phyloP scores from a whole-genome alignment of 2,797 vertebrate species.

The Meriones psammophilus region DNA sequence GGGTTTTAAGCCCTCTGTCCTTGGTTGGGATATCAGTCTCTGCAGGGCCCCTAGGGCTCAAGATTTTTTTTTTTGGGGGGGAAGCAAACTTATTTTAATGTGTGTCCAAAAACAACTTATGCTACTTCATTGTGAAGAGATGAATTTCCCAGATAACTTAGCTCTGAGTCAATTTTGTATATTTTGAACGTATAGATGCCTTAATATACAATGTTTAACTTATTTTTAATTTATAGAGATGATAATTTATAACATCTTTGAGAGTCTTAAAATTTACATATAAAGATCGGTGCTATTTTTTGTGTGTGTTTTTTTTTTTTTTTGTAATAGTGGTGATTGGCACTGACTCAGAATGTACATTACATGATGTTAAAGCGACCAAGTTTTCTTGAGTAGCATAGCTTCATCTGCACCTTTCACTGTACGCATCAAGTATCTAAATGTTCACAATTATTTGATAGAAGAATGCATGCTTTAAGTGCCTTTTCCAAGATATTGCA shows the following conservation, averaged over 20 bases:
- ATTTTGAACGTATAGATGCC: neutral
- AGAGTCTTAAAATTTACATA: neutral
- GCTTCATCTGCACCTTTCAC: neutral
- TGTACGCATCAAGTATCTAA: neutral
- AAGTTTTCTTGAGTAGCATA: neutral
- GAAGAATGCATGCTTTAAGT: neutral
- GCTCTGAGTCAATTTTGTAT: slow-evolving; percentile 28
- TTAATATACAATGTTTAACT: neutral
- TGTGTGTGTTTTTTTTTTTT: neutral
- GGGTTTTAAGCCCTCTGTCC: no score
- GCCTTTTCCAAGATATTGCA: neutral
- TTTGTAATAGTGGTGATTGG: neutral
- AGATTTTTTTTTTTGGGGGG: no score
- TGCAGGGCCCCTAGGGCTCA: no score
- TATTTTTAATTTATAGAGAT: neutral
- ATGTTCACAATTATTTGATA: neutral
- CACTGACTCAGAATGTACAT: neutral
- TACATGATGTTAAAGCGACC: neutral
- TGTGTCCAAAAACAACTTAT: slow-evolving; percentile 19
- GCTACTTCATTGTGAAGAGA: neutral
- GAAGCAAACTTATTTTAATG: neutral
- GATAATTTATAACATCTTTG: neutral
- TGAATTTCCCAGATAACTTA: slow-evolving; percentile 51
- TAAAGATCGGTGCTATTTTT: neutral
- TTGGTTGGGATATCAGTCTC: no score